Evolutionary conservation across 2,113 vertebrate species (phyloP).

Genomic region (Haplochromis vanheusdeni): DNA sequence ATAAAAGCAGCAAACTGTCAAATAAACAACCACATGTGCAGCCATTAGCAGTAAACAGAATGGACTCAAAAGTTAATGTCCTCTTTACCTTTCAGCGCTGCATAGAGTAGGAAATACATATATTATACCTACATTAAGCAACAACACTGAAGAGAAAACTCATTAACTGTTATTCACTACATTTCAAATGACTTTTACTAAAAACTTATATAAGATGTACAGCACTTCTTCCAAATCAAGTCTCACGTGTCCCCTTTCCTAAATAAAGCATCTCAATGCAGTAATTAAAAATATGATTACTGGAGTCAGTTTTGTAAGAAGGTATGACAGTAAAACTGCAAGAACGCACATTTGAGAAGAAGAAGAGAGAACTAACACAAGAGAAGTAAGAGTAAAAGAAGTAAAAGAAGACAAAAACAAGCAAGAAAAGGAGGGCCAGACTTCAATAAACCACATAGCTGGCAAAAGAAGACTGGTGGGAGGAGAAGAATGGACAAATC

Average conservation of each 20-base stretch:
- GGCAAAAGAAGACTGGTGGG: neutral
- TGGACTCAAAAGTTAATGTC: neutral
- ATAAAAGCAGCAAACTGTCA: neutral
- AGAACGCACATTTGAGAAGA: neutral
- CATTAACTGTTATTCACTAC: neutral
- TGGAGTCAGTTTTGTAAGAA: neutral
- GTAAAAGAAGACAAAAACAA: neutral
- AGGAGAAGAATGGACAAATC: neutral
- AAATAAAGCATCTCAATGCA: neutral
- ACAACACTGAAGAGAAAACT: neutral
- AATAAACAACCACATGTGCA: neutral
- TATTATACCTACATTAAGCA: neutral
- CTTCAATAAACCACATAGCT: neutral
- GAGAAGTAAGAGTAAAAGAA: neutral
- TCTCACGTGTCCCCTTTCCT: neutral
- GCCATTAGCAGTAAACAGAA: neutral
- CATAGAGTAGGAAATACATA: neutral
- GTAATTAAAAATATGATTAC: neutral
- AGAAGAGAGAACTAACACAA: neutral
- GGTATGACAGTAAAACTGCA: conserved; percentile 1
- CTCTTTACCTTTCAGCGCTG: neutral
- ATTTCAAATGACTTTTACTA: neutral
- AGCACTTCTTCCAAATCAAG: neutral
- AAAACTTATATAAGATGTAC: neutral
- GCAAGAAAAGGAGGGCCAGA: neutral